Conservation (phyloP, 2,888 invertebrate species). For the Enchytraeus crypticus region DNA sequence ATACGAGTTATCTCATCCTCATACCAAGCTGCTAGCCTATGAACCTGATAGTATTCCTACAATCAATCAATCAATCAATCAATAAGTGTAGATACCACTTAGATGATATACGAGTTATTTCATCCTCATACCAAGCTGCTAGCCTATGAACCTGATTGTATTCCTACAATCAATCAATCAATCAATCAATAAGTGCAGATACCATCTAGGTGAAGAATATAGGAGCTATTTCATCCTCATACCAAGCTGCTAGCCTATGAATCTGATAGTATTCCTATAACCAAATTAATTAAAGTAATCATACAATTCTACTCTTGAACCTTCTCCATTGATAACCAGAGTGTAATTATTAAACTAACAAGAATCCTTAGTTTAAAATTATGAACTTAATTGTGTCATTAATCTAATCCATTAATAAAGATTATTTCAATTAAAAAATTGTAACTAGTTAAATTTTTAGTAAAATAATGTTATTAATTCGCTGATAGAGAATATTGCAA, state of each 20-base stretch:
- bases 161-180: background rate
- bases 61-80: background rate
- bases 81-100: background rate
- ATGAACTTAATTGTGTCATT: too few species aligned
- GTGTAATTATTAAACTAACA: too few species aligned
- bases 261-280: conserved; percentile 5
- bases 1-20: conserved; percentile 14
- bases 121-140: conserved; percentile 16
- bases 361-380: too few species aligned
- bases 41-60: conserved; percentile 5
- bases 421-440: too few species aligned
- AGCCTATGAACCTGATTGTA: conserved; percentile 10
- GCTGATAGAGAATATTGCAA: too few species aligned
- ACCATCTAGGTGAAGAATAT: conserved; percentile 6
- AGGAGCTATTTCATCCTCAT: conserved; percentile 12
- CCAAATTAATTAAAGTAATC: too few species aligned
- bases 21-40: conserved; percentile 15
- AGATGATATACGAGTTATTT: conserved; percentile 6
- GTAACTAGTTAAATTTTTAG: too few species aligned
- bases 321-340: too few species aligned
- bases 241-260: conserved; percentile 12
- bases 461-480: too few species aligned
- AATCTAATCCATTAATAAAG: too few species aligned
- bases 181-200: too few species aligned
- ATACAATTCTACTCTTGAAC: too few species aligned